Base-by-base conservation (phyloP, 2,113 vertebrate genomes). In the Antennarius striatus region DNA sequence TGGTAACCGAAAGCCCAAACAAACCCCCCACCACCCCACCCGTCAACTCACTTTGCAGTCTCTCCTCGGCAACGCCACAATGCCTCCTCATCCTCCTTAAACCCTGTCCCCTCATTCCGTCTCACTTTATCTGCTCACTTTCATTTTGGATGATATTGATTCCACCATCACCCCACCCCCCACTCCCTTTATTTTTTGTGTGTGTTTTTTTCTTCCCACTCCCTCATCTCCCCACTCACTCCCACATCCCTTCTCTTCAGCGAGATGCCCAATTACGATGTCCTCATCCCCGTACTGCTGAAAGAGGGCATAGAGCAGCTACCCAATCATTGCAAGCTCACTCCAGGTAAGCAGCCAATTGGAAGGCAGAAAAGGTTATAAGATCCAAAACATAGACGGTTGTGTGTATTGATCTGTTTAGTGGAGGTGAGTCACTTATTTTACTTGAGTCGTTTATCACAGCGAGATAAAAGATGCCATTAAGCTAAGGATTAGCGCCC, bases 231-330 rank as follows among this genome's bases (percentile, higher is more conserved):
- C 29, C 3, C 12, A 5, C 22, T 36, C 32, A 0, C 28, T 57
- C 6, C 28, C 30, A 2, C 6, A 0, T 22, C 61, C 46, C 56
- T 12, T 6, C 40, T 29, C 1, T 79, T 56, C 87, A 98, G 96
- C 9, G 95, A 96, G 90, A 93, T 98, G 77, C 96, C 96, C 4
- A 95, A 94, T 90, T 95, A 95, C 58, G 94, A 96, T 28, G 84
- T 88, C 28, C 89, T 98, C 1, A 63, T 98, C 45, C 94, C 95
- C 0, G 92, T 94, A 39, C 77, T 98, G 36, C 84, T 96, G 16
- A 92, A 93, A 66, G 93, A 95, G 2, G 95, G 96, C 52, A 92
- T 98, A 49, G 93, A 96, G 49, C 80, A 56, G 51, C 92, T 98
- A 10, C 95, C 95, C 3, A 90, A 94, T 40, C 93, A 94, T 83